phyloP scores from a whole-genome alignment of 2,888 invertebrate genomes.

The Drosophila monieri region DNA sequence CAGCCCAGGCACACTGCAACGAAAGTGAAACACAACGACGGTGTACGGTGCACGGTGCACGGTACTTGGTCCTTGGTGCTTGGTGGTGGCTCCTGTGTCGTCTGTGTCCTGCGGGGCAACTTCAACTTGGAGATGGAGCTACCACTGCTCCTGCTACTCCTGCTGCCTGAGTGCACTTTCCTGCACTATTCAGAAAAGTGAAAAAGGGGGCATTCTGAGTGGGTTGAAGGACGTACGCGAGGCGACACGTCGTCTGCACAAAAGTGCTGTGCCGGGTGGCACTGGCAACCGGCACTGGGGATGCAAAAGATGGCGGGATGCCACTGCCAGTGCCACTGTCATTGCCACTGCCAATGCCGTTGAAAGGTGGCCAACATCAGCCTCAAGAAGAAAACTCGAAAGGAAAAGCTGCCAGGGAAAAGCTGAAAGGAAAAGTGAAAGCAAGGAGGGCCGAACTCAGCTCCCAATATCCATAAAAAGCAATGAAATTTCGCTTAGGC shows the following conservation, averaged over 20 bases:
- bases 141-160: slow-evolving; percentile 19
- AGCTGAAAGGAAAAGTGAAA: slow-evolving; percentile 40
- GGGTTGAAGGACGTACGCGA: slow-evolving; percentile 64
- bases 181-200: slow-evolving; percentile 73
- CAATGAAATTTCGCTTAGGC: slow-evolving; percentile 77
- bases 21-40: slow-evolving; percentile 65
- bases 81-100: slow-evolving; percentile 57
- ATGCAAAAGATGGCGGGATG: slow-evolving; percentile 44
- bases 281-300: not conserved
- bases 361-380: slow-evolving; percentile 4
- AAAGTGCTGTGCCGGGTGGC: slow-evolving; percentile 6
- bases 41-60: slow-evolving; percentile 31
- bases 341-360: slow-evolving; percentile 20
- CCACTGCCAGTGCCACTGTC: slow-evolving; percentile 16
- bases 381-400: slow-evolving; percentile 10
- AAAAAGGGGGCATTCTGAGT: slow-evolving; percentile 31
- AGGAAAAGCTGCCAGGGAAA: slow-evolving; percentile 4
- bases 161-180: slow-evolving; percentile 76
- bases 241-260: slow-evolving; percentile 45
- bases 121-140: slow-evolving; percentile 17
- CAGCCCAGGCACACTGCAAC: slow-evolving; percentile 22
- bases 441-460: not conserved
- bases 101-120: slow-evolving; percentile 5
- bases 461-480: slow-evolving; percentile 59
- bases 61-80: too few relatives aligned